Evolutionary conservation across 2,113 vertebrate genomes (phyloP).

Genomic region (Acrocephalus arundinaceus): DNA sequence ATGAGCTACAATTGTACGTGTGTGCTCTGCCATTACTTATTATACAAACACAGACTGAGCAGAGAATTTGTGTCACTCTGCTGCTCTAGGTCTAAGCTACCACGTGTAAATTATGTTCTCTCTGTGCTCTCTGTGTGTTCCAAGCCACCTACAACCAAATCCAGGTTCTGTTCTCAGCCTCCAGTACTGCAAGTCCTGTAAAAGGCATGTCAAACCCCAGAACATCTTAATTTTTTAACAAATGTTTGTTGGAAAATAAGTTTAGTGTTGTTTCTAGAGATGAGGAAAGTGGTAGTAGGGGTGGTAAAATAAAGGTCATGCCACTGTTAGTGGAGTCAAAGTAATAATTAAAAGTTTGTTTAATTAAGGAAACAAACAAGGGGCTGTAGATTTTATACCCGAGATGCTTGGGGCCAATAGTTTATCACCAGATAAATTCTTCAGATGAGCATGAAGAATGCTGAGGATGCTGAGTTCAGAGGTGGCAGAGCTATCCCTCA

Average conservation of each 20-base stretch:
- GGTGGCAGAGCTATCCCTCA: not conserved
- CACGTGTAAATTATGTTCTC: not conserved
- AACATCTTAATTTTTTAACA: not conserved
- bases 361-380: not conserved
- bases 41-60: not conserved
- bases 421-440: not conserved
- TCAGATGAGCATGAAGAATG: not conserved
- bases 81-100: not conserved
- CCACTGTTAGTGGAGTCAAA: not conserved
- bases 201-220: not conserved
- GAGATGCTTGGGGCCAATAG: not conserved
- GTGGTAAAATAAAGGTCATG: not conserved
- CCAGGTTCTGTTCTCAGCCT: not conserved
- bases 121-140: not conserved
- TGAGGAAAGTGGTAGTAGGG: not conserved
- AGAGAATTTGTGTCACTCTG: not conserved
- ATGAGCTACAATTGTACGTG: not conserved
- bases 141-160: not conserved
- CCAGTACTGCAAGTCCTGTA: not conserved
- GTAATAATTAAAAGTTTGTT: not conserved
- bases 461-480: not conserved
- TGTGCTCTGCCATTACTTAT: not conserved
- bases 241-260: not conserved
- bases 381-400: not conserved
- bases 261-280: not conserved